Evolutionary conservation across 2,888 invertebrate species (phyloP).

Genomic region (Alcis repandata): DNA sequence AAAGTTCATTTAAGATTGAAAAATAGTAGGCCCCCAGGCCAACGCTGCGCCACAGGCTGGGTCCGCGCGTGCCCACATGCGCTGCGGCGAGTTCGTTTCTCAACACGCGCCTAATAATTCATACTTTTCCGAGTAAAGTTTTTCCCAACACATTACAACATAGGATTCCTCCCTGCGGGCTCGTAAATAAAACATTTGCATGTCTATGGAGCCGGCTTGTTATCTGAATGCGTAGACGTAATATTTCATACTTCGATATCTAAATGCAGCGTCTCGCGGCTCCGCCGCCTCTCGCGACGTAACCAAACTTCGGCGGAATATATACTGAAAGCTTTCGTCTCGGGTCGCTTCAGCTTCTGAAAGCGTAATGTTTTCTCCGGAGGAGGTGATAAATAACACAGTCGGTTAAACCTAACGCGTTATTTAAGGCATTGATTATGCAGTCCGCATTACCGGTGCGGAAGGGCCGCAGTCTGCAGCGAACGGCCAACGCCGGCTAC

Average conservation of each 20-base stretch:
- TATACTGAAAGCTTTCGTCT: constrained; percentile 18
- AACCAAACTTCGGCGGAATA: constrained; percentile 39
- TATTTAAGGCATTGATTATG: constrained; percentile 29
- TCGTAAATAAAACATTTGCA: constrained; percentile 62
- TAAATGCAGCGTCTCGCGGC: constrained; percentile 58
- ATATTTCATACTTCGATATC: constrained; percentile 72
- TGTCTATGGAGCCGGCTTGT: constrained; percentile 56
- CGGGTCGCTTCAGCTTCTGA: constrained; percentile 8
- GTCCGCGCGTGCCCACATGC: not conserved
- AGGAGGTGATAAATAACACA: constrained; percentile 20
- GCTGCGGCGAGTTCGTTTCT: constrained; percentile 31
- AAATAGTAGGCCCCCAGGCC: too few relatives aligned
- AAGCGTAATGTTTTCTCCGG: constrained; percentile 22
- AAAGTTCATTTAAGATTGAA: too few relatives aligned
- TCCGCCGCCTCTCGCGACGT: constrained; percentile 15
- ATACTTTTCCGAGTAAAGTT: constrained; percentile 40
- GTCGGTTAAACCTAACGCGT: constrained; percentile 19
- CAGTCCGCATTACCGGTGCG: constrained; percentile 14
- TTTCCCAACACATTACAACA: constrained; percentile 54
- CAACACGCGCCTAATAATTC: constrained; percentile 32
- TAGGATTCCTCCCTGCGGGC: constrained; percentile 57
- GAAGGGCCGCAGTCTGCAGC: constrained; percentile 3
- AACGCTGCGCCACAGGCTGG: too few relatives aligned
- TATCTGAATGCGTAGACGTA: constrained; percentile 62
- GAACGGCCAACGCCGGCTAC: not conserved